Evolutionary conservation across 37 sponge, comb jelly and placozoan species (phyloP).

Genomic region (Diacarnus erythraeanus): DNA sequence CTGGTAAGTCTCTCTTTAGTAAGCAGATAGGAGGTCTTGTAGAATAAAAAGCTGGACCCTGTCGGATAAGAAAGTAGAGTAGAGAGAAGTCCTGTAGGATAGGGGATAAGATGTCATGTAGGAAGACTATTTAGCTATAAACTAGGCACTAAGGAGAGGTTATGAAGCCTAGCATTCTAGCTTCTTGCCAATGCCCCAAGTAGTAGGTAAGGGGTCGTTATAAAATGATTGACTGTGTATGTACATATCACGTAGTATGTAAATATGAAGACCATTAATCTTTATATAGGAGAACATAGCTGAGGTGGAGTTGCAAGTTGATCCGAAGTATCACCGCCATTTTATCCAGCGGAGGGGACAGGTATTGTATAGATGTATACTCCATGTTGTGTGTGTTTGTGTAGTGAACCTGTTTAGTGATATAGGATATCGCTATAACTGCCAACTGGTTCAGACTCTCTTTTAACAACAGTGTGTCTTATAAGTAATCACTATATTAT

Average conservation of each 20-base stretch:
- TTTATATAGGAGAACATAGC: constrained; percentile 68
- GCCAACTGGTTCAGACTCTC: too few relatives aligned
- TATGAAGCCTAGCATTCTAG: too few relatives aligned
- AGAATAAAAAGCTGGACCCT: background rate
- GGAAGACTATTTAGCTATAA: background rate
- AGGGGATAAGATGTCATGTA: background rate
- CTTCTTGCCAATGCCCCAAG: too few relatives aligned
- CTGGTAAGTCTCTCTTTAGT: constrained; percentile 76
- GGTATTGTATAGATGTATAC: constrained; percentile 39
- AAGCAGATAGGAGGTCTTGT: too few relatives aligned
- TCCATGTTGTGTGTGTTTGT: too few relatives aligned
- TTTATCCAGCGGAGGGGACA: constrained; percentile 84
- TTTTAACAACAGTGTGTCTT: too few relatives aligned
- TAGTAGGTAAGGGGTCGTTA: constrained; percentile 7
- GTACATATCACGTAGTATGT: background rate
- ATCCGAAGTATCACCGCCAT: constrained; percentile 74
- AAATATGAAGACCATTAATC: background rate
- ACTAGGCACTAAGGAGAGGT: too few relatives aligned
- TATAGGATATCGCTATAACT: too few relatives aligned
- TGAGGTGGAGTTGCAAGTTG: constrained; percentile 74
- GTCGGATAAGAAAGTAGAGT: too few relatives aligned
- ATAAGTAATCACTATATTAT: too few relatives aligned
- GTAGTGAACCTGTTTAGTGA: too few relatives aligned
- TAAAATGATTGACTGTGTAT: background rate
- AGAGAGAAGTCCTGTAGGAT: too few relatives aligned